Percentiles rank a stretch among this genome's conserved stretches.
Evolutionary conservation across 2,888 invertebrate genomes (phyloP).

Genomic region (Thereva unica): DNA sequence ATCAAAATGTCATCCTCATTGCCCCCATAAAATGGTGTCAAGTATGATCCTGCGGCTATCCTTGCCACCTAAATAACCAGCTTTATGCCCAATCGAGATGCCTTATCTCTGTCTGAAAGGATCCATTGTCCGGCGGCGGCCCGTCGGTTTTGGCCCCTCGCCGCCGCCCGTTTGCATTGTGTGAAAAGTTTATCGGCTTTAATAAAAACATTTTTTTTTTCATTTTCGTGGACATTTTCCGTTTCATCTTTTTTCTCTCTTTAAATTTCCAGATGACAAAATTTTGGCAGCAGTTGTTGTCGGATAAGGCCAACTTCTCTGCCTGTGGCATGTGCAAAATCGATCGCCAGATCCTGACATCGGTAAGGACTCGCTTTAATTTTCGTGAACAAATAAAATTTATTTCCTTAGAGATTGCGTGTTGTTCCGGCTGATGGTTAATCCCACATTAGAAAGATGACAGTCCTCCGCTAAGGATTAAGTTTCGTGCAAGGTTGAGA

Average conservation of each 20-base stretch:
- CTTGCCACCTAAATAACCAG: no score
- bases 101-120: no score
- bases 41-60: neutral
- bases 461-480: neutral
- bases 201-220: no score
- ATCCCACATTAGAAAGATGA: neutral
- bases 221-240: neutral
- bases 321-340: slow-evolving; percentile 62
- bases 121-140: no score
- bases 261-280: slow-evolving; percentile 49
- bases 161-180: no score
- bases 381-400: slow-evolving; percentile 29
- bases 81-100: no score
- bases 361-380: slow-evolving; percentile 54
- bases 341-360: slow-evolving; percentile 61
- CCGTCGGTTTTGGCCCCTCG: no score
- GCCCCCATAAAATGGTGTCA: neutral
- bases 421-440: slow-evolving; percentile 5
- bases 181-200: no score
- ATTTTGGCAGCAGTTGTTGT: slow-evolving; percentile 57
- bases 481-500: neutral
- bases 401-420: slow-evolving; percentile 17
- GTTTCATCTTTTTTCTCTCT: slow-evolving; percentile 17
- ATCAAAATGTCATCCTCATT: neutral
- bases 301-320: slow-evolving; percentile 57